A percentile compares a stretch with the other conserved stretches of the same genome.
phyloP scores from a whole-genome alignment of 1,140 invertebrate species.

The Maniola jurtina region DNA sequence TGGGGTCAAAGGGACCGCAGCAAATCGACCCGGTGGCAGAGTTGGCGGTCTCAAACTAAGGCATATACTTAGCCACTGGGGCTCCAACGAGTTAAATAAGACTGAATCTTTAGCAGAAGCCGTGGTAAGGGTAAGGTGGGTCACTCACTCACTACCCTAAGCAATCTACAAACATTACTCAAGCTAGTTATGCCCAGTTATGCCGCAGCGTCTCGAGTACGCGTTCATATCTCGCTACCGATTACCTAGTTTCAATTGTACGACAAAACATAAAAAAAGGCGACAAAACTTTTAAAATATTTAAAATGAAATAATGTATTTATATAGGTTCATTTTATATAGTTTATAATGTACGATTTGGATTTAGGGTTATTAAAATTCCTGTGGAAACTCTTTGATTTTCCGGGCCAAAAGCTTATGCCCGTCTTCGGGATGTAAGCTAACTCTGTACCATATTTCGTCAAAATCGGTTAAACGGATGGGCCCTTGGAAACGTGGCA shows the following conservation, averaged over 20 bases:
- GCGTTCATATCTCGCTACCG: slow-evolving; percentile 18
- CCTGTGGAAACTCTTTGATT: no score
- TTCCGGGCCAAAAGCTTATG: no score
- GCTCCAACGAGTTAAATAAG: slow-evolving; percentile 26
- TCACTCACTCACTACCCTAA: slow-evolving; percentile 29
- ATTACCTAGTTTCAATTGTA: not conserved
- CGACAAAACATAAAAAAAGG: no score
- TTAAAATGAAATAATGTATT: no score
- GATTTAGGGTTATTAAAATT: no score
- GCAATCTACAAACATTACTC: slow-evolving; percentile 22
- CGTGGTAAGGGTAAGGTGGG: slow-evolving; percentile 33
- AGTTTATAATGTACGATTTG: no score
- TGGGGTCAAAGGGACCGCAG: slow-evolving; percentile 42
- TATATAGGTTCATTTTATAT: no score
- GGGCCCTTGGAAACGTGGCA: no score
- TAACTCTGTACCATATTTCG: no score
- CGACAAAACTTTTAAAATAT: no score
- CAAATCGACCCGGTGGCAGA: slow-evolving; percentile 40
- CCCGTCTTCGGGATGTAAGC: no score
- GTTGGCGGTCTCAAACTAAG: slow-evolving; percentile 40
- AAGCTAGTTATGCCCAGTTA: slow-evolving; percentile 25
- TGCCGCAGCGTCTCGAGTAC: slow-evolving; percentile 19
- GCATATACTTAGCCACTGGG: slow-evolving; percentile 30
- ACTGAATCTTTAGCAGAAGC: slow-evolving; percentile 27
- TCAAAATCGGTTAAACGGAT: no score